Evolutionary conservation across 2,888 invertebrate genomes (phyloP).

Genomic region (Serrognathus titanus): DNA sequence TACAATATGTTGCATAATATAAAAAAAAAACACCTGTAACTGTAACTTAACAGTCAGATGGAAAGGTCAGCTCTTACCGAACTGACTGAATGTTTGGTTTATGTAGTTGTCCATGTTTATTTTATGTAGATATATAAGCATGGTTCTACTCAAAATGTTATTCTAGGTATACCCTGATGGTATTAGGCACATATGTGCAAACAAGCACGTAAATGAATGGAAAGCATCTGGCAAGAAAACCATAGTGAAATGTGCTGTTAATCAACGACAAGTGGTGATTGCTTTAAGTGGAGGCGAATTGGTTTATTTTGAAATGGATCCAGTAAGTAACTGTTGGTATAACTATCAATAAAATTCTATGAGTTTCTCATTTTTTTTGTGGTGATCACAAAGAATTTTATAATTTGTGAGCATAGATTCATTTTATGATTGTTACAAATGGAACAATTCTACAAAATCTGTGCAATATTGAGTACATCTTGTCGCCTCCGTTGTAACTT

Average conservation of each 20-base stretch:
- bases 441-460: slow-evolving; percentile 25
- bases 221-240: slow-evolving; percentile 96
- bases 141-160: slow-evolving; percentile 7
- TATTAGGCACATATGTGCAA: slow-evolving; percentile 95
- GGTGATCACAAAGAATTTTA: background rate
- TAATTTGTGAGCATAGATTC: slow-evolving; percentile 16
- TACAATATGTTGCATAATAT: too few relatives aligned
- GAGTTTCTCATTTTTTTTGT: background rate
- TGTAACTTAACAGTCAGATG: too few relatives aligned
- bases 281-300: slow-evolving; percentile 96
- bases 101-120: too few relatives aligned
- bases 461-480: slow-evolving; percentile 41
- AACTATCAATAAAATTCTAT: background rate
- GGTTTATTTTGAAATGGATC: slow-evolving; percentile 99
- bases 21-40: too few relatives aligned
- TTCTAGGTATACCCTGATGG: slow-evolving; percentile 92
- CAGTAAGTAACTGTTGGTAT: slow-evolving; percentile 62
- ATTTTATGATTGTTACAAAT: slow-evolving; percentile 19
- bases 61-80: too few relatives aligned
- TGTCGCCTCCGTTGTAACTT: slow-evolving; percentile 45
- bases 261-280: slow-evolving; percentile 97
- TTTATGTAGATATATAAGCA: background rate
- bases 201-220: slow-evolving; percentile 99
- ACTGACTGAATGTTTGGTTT: background rate
- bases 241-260: slow-evolving; percentile 97